These are phyloP conservation scores for Lerema accius DNA, from an alignment of 1,140 invertebrate species.

Conservation along the genomic window DNA sequence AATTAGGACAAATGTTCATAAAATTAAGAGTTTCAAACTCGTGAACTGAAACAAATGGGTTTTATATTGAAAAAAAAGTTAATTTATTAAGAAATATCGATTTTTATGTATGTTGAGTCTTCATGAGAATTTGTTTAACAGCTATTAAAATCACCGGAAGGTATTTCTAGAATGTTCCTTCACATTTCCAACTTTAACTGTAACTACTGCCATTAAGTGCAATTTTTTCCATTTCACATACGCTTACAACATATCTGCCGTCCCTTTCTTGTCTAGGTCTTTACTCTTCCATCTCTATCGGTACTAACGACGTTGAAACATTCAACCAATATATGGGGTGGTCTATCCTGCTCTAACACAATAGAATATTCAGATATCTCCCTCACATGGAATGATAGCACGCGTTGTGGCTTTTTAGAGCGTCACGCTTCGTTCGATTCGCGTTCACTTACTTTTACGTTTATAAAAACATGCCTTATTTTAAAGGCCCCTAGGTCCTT, in stretches of 20 bases:
- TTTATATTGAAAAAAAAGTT: too few relatives aligned
- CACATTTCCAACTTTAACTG: background rate
- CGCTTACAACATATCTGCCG: slow-evolving; percentile 5
- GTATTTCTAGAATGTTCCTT: background rate
- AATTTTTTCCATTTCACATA: slow-evolving; percentile 4
- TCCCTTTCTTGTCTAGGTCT: slow-evolving; percentile 22
- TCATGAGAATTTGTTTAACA: too few relatives aligned
- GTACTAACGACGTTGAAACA: background rate
- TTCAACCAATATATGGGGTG: background rate
- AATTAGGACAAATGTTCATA: too few relatives aligned
- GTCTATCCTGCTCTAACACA: slow-evolving; percentile 19
- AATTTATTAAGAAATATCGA: too few relatives aligned
- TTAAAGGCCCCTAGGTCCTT: background rate
- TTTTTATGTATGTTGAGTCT: too few relatives aligned
- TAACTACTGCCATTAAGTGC: background rate
- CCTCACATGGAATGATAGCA: slow-evolving; percentile 41
- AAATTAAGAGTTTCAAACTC: too few relatives aligned
- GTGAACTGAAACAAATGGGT: too few relatives aligned
- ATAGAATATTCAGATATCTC: slow-evolving; percentile 12
- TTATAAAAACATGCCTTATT: slow-evolving; percentile 7
- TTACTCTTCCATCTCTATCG: slow-evolving; percentile 5
- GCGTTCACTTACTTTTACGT: slow-evolving; percentile 23
- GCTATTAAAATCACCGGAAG: background rate
- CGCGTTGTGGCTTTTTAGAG: slow-evolving; percentile 57
- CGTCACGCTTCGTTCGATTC: slow-evolving; percentile 42